Evolutionary conservation across 2,797 vertebrate genomes (phyloP).

Genomic region (Pseudochirops corinnae): DNA sequence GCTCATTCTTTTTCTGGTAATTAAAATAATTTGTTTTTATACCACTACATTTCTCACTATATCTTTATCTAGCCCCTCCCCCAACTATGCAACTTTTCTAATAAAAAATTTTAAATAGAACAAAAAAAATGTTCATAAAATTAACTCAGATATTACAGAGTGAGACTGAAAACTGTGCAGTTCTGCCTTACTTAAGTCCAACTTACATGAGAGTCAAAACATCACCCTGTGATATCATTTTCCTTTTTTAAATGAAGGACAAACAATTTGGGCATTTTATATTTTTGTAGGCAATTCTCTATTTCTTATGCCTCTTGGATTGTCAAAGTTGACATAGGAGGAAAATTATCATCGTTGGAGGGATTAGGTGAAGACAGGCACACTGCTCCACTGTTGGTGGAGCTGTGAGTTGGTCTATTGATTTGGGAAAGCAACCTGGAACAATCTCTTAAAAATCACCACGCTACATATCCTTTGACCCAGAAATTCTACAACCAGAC

Average conservation of each 20-base stretch:
- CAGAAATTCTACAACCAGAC: background rate
- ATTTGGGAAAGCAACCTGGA: background rate
- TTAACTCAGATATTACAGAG: background rate
- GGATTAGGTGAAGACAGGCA: background rate
- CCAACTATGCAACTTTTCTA: background rate
- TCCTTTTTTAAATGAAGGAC: too few species aligned
- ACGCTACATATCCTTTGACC: background rate
- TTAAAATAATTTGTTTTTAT: background rate
- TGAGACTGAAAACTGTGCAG: too few species aligned
- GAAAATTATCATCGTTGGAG: background rate
- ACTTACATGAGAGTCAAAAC: too few species aligned
- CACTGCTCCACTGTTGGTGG: background rate
- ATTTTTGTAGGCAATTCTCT: background rate
- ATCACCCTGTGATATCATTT: too few species aligned
- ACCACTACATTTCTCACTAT: background rate
- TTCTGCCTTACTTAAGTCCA: too few species aligned
- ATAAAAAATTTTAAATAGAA: background rate
- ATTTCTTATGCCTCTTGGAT: background rate
- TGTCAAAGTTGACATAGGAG: too few species aligned
- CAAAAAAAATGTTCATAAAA: background rate
- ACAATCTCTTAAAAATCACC: background rate
- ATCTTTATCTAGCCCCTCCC: background rate
- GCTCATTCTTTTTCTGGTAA: background rate
- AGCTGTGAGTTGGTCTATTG: background rate
- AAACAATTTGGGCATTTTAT: background rate